Evolutionary conservation across 2,797 vertebrate species (phyloP), one percentile per base, ranked within the genome.

Genomic region (Schizopygopsis malacanthus): DNA sequence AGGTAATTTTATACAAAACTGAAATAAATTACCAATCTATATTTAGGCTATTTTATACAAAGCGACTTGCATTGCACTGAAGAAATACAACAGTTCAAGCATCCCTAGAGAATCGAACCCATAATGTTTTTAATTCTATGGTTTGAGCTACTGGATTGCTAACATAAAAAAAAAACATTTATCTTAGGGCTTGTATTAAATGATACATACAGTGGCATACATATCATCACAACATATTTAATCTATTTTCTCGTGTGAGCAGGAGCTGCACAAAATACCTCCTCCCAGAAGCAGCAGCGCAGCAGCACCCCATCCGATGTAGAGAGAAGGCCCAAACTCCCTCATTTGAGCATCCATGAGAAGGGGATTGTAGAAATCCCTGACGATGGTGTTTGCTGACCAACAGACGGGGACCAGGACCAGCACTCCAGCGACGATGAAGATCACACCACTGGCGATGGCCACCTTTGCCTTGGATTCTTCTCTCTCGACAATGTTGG

Each of bases 361-460:
- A 59, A 97, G 0, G 0, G 98, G 98, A 91, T 97, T 98, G 96
- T 99, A 98, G 95, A 98, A 99, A 82, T 99, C 95, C 39, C 87
- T 94, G 94, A 99, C 93, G 91, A 98, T 93, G 90, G 86, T 94
- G 94, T 98, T 96, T 89, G 98, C 96, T 0, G 97, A 96, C 98
- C 97, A 99, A 90, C 94, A 98, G 82, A 98, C 89, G 0, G 98
- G 97, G 76, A 98, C 91, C 85, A 99, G 95, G 37, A 95, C 63
- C 33, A 99, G 91, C 20, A 98, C 7, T 0, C 97, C 94, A 0
- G 97, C 93, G 0, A 96, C 1, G 59, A 99, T 92, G 94, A 98
- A 98, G 82, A 96, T 15, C 20, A 95, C 52, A 0, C 98, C 95
- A 1, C 95, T 83, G 0, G 94, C 91, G 0, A 99, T 95, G 88